Evolutionary conservation across 64 coral and sea anemone species (phyloP), one percentile per base, ranked within the genome.

Genomic region (Montipora sp.): DNA sequence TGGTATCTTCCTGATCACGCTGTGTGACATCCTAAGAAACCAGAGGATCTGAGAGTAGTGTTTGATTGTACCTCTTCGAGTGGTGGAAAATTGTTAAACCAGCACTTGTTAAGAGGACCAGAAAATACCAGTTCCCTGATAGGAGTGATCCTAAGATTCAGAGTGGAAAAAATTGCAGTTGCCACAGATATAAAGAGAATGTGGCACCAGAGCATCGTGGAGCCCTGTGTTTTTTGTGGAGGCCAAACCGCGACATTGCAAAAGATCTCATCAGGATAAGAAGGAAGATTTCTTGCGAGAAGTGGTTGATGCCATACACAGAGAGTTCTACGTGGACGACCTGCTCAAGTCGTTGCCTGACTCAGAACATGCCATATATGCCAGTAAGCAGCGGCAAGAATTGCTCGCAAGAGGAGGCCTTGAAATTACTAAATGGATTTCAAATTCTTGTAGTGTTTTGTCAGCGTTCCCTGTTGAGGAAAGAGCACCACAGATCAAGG

Each of bases 271-370:
- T 7, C 75, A 91, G 16, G 92, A 96, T 83, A 87, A 93, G 59
- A 1, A 60, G 9, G 5, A 83, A 5, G 59, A 96, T 13, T 91
- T 93, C 53, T 82, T 88, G 1, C 12, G 2, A 48, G 61, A 93
- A 36, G 14, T 48, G 19, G 43, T 91, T 15, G 77, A 91, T 51
- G 81, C 95, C 15, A 88, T 66, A 12, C 59, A 71, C 12, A 90
- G 80, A 87, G 95, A 96, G 75, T 91, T 93, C 51, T 96, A 96
- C 16, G 77, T 91, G 11, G 91, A 96, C 23, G 95, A 93, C 72
- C 73, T 96, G 11, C 49, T 93, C 14, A 96, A 96, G 83, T 57
- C 53, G 53, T 63, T 63, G 18, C 8, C 14, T 12, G 3, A 15
- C 14, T 11, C 9, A 63, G 59, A 15, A 63, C 10, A 15, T 63